Percentiles rank a stretch among this genome's conserved stretches.
Evolutionary conservation across 2,113 vertebrate genomes (phyloP).

Genomic region (Tetraodon nigroviridis): DNA sequence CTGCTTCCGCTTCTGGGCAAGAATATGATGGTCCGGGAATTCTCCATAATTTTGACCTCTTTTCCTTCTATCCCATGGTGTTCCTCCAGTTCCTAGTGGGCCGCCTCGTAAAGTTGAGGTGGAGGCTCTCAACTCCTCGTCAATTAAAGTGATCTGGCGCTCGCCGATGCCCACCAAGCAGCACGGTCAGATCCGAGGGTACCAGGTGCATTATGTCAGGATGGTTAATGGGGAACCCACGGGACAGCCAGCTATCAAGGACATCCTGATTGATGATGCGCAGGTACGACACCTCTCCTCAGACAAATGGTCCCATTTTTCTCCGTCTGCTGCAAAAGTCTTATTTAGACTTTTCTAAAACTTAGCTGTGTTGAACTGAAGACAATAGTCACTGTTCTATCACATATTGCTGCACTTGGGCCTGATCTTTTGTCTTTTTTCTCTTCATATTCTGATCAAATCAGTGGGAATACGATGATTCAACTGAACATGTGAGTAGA

Average conservation of each 20-base stretch:
- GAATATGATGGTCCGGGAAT: slow-evolving; percentile 56
- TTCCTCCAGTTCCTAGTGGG: slow-evolving; percentile 99
- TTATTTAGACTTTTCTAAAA: neutral
- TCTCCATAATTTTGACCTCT: slow-evolving; percentile 85
- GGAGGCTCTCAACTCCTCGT: slow-evolving; percentile 98
- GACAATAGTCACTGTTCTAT: neutral
- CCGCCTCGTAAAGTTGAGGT: slow-evolving; percentile 99
- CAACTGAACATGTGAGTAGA: slow-evolving; percentile 97
- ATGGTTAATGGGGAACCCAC: slow-evolving; percentile 95
- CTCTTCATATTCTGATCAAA: slow-evolving; percentile 69
- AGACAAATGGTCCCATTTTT: slow-evolving; percentile 32
- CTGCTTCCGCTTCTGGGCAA: slow-evolving; percentile 66
- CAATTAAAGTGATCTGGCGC: slow-evolving; percentile 98
- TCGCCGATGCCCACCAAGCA: slow-evolving; percentile 96
- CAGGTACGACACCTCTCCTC: slow-evolving; percentile 79
- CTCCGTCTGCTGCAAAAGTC: slow-evolving; percentile 11
- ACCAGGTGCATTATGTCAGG: slow-evolving; percentile 98
- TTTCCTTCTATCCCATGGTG: slow-evolving; percentile 92
- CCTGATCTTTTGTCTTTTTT: slow-evolving; percentile 70
- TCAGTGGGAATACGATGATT: slow-evolving; percentile 99
- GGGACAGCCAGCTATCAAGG: slow-evolving; percentile 95
- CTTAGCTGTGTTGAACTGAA: neutral
- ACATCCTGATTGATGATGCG: slow-evolving; percentile 95
- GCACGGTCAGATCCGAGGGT: slow-evolving; percentile 97
- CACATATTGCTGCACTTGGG: slow-evolving; percentile 15